These are phyloP conservation scores for Ameiurus melas DNA, from an alignment of 2,113 vertebrate species.

Conservation along the genomic window DNA sequence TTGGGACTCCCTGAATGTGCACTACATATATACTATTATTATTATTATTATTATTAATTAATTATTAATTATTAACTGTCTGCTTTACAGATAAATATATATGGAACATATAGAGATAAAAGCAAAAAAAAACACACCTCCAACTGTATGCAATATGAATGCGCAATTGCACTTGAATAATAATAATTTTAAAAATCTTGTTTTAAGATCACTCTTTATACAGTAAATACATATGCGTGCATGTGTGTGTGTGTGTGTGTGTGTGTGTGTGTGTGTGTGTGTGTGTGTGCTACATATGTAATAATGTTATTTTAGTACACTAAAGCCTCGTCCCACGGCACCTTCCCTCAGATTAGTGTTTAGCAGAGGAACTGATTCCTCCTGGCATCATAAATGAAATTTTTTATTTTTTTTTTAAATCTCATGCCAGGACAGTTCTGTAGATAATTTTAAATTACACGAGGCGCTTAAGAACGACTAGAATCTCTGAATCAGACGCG, in stretches of 20 bases:
- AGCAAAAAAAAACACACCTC: not conserved
- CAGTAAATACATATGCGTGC: too few species aligned
- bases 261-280: not conserved
- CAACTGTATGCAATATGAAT: not conserved
- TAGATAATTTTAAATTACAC: not conserved
- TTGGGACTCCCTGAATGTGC: not conserved
- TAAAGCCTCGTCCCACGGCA: too few species aligned
- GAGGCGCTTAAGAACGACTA: not conserved
- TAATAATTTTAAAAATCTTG: not conserved
- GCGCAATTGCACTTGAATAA: not conserved
- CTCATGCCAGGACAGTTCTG: not conserved
- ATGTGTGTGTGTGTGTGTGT: not conserved
- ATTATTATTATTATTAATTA: not conserved
- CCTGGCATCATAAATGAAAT: not conserved
- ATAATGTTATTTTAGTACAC: not conserved
- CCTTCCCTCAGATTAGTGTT: not conserved
- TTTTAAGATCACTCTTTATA: not conserved
- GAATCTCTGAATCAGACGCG: not conserved
- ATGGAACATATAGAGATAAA: not conserved
- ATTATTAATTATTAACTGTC: not conserved
- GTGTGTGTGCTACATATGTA: not conserved
- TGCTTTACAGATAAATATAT: not conserved
- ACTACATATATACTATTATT: not conserved
- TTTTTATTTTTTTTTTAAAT: too few species aligned
- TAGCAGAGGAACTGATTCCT: not conserved